A percentile compares a stretch with the other conserved stretches of the same genome.
Conservation (phyloP, 1,140 invertebrate species). For the Aphaenogaster floridana region DNA sequence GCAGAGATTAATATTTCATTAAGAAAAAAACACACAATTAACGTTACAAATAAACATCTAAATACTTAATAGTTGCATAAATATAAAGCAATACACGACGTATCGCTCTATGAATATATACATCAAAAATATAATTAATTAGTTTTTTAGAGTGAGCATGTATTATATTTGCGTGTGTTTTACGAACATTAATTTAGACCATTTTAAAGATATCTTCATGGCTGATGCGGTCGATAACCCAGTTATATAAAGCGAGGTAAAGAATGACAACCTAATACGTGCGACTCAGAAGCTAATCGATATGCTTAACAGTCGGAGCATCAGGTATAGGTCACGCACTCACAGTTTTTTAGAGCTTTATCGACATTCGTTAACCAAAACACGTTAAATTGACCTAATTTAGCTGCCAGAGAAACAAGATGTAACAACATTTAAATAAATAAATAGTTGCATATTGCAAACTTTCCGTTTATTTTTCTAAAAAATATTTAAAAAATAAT, state of each 20-base stretch:
- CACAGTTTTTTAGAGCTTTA: conserved; percentile 22
- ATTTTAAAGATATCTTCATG: conserved; percentile 67
- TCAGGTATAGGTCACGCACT: conserved; percentile 28
- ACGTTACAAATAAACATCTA: neutral
- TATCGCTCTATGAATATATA: neutral
- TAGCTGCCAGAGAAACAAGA: neutral
- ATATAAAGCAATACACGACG: neutral
- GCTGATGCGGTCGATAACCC: conserved; percentile 71
- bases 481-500: conserved; percentile 7
- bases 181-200: conserved; percentile 18
- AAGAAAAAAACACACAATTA: neutral
- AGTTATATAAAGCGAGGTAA: conserved; percentile 66
- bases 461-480: neutral
- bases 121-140: neutral
- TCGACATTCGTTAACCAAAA: neutral
- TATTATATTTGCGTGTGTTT: neutral
- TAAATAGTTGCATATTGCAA: neutral
- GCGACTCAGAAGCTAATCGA: conserved; percentile 50
- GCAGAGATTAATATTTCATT: neutral
- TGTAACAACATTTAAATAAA: neutral
- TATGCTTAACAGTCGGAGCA: conserved; percentile 23
- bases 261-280: conserved; percentile 62
- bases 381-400: neutral
- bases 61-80: neutral
- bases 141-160: neutral